Percentiles rank a stretch among this genome's conserved stretches.
Conservation (phyloP, 2,888 invertebrate genomes). For the Sclerodermus sp. region DNA sequence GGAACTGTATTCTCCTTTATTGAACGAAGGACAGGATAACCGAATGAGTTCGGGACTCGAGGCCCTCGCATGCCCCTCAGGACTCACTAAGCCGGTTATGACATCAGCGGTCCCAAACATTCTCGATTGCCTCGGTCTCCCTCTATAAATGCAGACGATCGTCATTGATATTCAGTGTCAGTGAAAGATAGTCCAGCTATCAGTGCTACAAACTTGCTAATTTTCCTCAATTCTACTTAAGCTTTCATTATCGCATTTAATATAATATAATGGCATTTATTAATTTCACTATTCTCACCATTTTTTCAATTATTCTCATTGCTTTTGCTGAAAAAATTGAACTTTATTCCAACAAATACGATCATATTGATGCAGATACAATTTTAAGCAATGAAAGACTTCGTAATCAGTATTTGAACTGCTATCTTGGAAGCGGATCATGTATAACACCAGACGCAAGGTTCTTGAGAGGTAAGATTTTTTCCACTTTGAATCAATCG, state of each 20-base stretch:
- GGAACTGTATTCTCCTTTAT: too few relatives aligned
- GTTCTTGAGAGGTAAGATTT: constrained; percentile 38
- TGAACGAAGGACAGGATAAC: too few relatives aligned
- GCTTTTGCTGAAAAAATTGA: constrained; percentile 21
- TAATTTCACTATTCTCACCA: neutral
- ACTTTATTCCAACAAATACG: constrained; percentile 41
- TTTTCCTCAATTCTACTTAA: neutral
- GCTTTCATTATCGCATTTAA: neutral
- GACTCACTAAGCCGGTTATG: neutral
- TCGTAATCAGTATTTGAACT: constrained; percentile 43
- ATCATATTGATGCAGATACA: constrained; percentile 38
- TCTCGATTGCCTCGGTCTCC: neutral
- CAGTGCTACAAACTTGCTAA: too few relatives aligned
- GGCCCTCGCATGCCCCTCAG: neutral
- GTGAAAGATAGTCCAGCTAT: too few relatives aligned
- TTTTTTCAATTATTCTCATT: neutral
- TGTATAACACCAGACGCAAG: constrained; percentile 39
- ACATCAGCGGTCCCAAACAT: neutral
- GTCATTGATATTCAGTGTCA: neutral
- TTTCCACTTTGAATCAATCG: too few relatives aligned
- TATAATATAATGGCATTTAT: neutral
- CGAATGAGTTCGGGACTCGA: too few relatives aligned
- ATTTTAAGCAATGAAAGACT: constrained; percentile 40
- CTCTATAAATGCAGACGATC: neutral
- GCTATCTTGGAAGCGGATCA: constrained; percentile 35